Percentiles rank a stretch among this genome's conserved stretches.
These are phyloP conservation scores for Hipparchia sbordonii DNA, from an alignment of 2,888 invertebrate species.

Conservation along the genomic window DNA sequence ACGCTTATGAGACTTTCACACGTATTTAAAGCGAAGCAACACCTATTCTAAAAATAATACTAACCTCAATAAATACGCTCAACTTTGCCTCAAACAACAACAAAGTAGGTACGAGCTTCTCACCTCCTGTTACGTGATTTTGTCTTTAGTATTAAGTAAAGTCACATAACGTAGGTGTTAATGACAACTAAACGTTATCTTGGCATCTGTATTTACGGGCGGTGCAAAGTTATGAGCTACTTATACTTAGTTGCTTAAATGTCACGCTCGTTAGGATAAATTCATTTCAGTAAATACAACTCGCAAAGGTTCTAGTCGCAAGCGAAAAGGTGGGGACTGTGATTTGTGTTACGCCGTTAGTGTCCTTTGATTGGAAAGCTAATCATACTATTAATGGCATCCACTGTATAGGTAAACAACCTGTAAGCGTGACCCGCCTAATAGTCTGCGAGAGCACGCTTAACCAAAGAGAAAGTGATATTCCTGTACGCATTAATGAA, in stretches of 20 bases:
- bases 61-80: not conserved
- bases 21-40: not conserved
- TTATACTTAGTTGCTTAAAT: constrained; percentile 53
- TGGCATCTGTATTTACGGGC: constrained; percentile 44
- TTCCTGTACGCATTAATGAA: too few species aligned
- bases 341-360: constrained; percentile 1
- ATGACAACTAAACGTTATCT: constrained; percentile 49
- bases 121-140: constrained; percentile 18
- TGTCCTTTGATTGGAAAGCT: not conserved
- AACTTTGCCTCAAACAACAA: constrained; percentile 18
- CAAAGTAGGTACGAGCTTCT: constrained; percentile 6
- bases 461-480: not conserved
- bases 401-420: not conserved
- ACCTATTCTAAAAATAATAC: not conserved
- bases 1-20: too few species aligned
- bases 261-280: constrained; percentile 59
- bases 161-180: constrained; percentile 42
- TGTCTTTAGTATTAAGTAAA: constrained; percentile 25
- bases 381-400: not conserved
- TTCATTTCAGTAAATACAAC: constrained; percentile 38
- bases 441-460: too few species aligned
- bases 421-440: too few species aligned
- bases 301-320: not conserved
- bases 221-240: constrained; percentile 44
- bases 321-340: constrained; percentile 4